Evolutionary conservation across 2,113 vertebrate genomes (phyloP), one percentile per base, ranked within the genome.

Genomic region (Periophthalmodon schlosseri): DNA sequence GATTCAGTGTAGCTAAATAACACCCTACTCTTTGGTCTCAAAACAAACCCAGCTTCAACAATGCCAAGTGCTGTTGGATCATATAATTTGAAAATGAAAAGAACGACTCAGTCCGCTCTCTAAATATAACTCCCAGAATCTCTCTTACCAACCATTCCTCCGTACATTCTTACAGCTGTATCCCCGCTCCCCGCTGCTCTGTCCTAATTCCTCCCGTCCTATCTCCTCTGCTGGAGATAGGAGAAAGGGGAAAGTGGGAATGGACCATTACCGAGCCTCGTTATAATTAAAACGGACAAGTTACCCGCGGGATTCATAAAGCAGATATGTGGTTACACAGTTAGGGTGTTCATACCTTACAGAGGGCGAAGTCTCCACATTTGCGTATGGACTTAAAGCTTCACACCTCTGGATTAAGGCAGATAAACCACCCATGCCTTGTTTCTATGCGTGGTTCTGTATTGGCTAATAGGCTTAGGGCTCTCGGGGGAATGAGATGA

Each of bases 401-500:
- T 77, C 66, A 80, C 86, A 84, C 84, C 82, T 90, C 76, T 69
- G 80, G 79, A 63, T 33, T 79, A 73, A 79, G 77, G 81, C 85
- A 87, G 81, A 91, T 90, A 91, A 69, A 76, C 74, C 83, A 85
- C 84, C 86, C 86, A 77, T 80, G 83, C 82, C 86, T 88, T 80
- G 83, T 88, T 90, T 90, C 73, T 75, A 79, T 85, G 75, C 79
- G 85, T 82, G 82, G 88, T 13, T 84, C 83, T 83, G 86, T 87
- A 90, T 91, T 88, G 85, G 82, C 75, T 90, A 86, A 89, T 90
- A 86, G 88, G 88, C 82, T 91, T 92, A 87, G 75, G 60, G 36
- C 75, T 85, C 87, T 83, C 82, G 84, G 77, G 90, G 69, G 24
- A 44, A 33, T 72, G 68, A 83, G 76, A 75, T 63, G 78, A 71